A percentile compares a stretch with the other conserved stretches of the same genome.
These are phyloP conservation scores for Drosophila nigricruria DNA, from an alignment of 2,888 invertebrate species.

Conservation along the genomic window DNA sequence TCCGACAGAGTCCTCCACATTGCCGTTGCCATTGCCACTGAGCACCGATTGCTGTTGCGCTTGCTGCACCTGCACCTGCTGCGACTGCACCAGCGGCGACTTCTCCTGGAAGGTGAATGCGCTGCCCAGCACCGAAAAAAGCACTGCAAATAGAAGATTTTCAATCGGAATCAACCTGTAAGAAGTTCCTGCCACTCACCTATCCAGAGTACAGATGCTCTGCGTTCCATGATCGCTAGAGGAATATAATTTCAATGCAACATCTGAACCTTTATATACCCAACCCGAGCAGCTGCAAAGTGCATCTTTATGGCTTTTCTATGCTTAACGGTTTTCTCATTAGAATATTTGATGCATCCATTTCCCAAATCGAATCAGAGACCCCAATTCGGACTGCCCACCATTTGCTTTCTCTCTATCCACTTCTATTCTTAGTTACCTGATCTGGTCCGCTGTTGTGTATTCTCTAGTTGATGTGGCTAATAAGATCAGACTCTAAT, in stretches of 20 bases:
- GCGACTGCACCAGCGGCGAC: conserved; percentile 43
- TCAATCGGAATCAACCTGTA: background rate
- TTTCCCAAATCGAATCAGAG: conserved; percentile 23
- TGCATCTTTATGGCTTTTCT: conserved; percentile 54
- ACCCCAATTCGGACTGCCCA: conserved; percentile 36
- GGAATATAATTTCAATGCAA: conserved; percentile 46
- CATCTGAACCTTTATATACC: conserved; percentile 50
- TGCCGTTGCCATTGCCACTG: conserved; percentile 2
- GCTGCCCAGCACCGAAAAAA: conserved; percentile 45
- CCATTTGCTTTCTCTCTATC: conserved; percentile 41
- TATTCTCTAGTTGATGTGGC: conserved; percentile 25
- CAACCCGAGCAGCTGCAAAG: conserved; percentile 37
- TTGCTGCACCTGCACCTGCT: conserved; percentile 45
- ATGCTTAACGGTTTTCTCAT: conserved; percentile 66
- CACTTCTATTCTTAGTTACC: conserved; percentile 30
- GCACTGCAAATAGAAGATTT: conserved; percentile 34
- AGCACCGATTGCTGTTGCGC: conserved; percentile 21
- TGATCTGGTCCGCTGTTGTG: background rate
- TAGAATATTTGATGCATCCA: conserved; percentile 54
- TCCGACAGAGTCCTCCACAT: conserved; percentile 44
- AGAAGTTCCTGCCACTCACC: conserved; percentile 42
- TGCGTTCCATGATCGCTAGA: conserved; percentile 50
- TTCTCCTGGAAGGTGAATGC: conserved; percentile 61
- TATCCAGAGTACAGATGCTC: conserved; percentile 53
- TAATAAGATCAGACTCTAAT: conserved; percentile 41